A percentile compares a stretch with the other conserved stretches of the same genome.
phyloP scores from a whole-genome alignment of 1,140 invertebrate species.

The Papilio glaucus region DNA sequence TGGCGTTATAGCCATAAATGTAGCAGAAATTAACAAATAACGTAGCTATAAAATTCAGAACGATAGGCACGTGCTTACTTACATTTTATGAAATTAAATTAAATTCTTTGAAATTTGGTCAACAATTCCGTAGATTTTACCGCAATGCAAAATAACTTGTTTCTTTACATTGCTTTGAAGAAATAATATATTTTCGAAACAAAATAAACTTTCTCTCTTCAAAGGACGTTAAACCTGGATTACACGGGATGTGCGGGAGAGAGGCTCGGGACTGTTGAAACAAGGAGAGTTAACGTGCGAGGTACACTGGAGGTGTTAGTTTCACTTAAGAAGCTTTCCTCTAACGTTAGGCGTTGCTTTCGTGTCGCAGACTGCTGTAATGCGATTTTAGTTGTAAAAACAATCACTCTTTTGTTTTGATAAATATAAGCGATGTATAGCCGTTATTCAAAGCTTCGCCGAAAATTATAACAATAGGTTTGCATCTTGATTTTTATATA shows the following conservation, averaged over 20 bases:
- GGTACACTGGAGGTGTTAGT: background rate
- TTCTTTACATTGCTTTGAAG: background rate
- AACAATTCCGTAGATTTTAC: background rate
- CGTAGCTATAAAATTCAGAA: background rate
- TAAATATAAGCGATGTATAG: too few species aligned
- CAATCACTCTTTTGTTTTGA: too few species aligned
- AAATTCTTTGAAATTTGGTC: background rate
- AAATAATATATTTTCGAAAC: background rate
- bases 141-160: background rate
- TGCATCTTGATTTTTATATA: too few species aligned
- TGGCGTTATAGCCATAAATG: background rate
- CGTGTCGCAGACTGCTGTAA: background rate
- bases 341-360: background rate
- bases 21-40: background rate
- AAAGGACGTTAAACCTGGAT: background rate
- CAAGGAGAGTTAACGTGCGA: background rate
- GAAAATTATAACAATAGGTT: too few species aligned
- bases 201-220: background rate
- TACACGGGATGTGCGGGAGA: background rate
- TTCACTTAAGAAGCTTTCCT: conserved; percentile 1
- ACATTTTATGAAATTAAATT: background rate
- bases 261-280: background rate
- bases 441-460: too few species aligned
- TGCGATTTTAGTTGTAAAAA: background rate
- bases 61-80: background rate